These are phyloP conservation scores for Caloenas nicobarica DNA, from an alignment of 2,113 vertebrate genomes.

Conservation along the genomic window DNA sequence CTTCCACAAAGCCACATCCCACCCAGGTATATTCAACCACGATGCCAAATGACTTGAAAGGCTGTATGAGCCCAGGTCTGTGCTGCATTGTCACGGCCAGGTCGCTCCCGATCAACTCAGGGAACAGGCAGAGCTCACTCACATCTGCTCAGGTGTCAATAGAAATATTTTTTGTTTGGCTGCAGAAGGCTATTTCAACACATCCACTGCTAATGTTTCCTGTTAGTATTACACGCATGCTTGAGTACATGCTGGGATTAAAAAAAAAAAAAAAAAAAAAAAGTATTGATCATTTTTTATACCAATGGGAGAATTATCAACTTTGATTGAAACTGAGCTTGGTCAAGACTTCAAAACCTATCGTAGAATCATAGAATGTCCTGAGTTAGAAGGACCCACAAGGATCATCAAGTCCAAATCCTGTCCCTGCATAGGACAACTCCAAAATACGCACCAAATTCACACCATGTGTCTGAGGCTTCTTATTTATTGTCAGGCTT, in stretches of 20 bases:
- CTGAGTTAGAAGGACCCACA: no score
- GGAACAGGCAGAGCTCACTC: rapidly evolving
- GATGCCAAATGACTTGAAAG: background rate
- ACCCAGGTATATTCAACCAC: background rate
- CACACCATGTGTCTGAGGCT: no score
- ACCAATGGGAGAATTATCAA: background rate
- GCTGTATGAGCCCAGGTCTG: background rate
- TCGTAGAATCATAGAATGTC: no score
- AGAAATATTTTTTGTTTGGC: background rate
- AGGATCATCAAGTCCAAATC: no score
- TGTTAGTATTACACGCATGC: background rate
- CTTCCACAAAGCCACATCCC: background rate
- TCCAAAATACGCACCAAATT: no score
- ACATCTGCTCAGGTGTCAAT: background rate
- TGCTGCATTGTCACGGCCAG: background rate
- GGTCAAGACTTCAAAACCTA: background rate
- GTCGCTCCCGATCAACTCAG: rapidly evolving
- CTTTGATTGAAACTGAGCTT: background rate
- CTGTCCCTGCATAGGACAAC: no score
- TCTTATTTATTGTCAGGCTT: no score
- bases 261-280: background rate
- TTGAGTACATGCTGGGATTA: background rate
- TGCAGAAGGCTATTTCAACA: background rate
- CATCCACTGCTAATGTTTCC: background rate
- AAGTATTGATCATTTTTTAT: background rate